Conservation (phyloP, 1,140 invertebrate genomes). For the Pseudomyrmex cubaensis region DNA sequence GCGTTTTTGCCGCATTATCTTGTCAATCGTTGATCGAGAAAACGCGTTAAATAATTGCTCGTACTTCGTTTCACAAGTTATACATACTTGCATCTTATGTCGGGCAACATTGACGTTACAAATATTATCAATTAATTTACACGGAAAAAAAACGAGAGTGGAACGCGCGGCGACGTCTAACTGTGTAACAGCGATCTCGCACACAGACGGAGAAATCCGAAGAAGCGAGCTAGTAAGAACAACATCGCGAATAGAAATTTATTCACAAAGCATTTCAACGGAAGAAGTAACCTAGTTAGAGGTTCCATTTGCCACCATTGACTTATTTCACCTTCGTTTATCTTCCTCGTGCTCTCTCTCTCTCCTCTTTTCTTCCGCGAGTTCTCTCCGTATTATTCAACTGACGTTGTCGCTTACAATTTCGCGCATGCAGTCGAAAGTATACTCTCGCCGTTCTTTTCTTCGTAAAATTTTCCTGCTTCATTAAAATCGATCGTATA, state of each 20-base stretch:
- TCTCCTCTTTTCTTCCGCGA: not conserved
- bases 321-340: not conserved
- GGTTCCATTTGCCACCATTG: constrained; percentile 36
- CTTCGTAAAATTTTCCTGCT: not conserved
- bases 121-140: constrained; percentile 44
- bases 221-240: not conserved
- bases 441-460: not conserved
- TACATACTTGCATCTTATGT: not conserved
- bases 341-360: not conserved
- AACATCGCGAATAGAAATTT: constrained; percentile 65
- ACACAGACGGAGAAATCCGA: not conserved
- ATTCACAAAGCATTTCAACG: constrained; percentile 63
- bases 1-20: not conserved
- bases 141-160: too few species aligned
- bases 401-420: constrained; percentile 3
- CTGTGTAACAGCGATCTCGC: too few species aligned
- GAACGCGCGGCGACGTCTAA: not conserved
- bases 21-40: not conserved
- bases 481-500: not conserved
- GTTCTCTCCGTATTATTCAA: constrained; percentile 30
- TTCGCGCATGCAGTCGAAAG: constrained; percentile 12
- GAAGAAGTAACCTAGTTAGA: constrained; percentile 60
- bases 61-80: constrained; percentile 5
- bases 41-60: not conserved
- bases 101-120: not conserved